Percentiles rank a stretch among this genome's conserved stretches.
Evolutionary conservation across 2,797 vertebrate genomes (phyloP).

Genomic region (Notolabrus celidotus): DNA sequence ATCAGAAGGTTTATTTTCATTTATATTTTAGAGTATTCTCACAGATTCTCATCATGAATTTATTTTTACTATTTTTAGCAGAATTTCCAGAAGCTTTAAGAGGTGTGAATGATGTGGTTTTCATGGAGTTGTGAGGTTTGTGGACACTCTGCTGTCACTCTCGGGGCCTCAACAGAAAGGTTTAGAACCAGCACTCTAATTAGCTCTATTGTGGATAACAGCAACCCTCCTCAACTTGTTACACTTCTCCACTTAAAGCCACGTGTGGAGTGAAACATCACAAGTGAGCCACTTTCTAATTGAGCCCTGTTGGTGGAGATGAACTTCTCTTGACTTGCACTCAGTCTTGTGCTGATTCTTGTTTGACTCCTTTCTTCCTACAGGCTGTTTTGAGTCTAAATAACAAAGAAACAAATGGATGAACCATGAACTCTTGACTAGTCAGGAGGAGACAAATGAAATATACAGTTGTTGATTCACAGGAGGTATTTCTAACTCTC

Average conservation of each 20-base stretch:
- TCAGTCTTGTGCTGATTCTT: conserved; percentile 12
- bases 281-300: conserved; percentile 25
- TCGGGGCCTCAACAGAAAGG: conserved; percentile 21
- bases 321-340: not conserved
- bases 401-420: conserved; percentile 35
- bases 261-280: conserved; percentile 19
- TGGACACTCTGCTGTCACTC: conserved; percentile 38
- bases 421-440: conserved; percentile 40
- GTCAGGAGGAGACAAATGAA: conserved; percentile 46
- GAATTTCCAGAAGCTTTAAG: not conserved
- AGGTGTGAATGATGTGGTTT: conserved; percentile 16
- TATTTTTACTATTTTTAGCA: not conserved
- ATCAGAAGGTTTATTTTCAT: too few relatives aligned
- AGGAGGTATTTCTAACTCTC: conserved; percentile 42
- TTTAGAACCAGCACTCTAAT: conserved; percentile 19
- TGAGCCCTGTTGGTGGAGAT: not conserved
- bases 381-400: conserved; percentile 4
- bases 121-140: conserved; percentile 30
- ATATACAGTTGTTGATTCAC: conserved; percentile 53
- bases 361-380: conserved; percentile 16
- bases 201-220: conserved; percentile 42
- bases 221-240: conserved; percentile 37
- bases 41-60: too few relatives aligned
- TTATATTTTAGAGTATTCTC: too few relatives aligned
- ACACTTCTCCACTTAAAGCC: conserved; percentile 30